A percentile compares a stretch with the other conserved stretches of the same genome.
Evolutionary conservation across 2,113 vertebrate genomes (phyloP).

Genomic region (Amblyopsis rosae): DNA sequence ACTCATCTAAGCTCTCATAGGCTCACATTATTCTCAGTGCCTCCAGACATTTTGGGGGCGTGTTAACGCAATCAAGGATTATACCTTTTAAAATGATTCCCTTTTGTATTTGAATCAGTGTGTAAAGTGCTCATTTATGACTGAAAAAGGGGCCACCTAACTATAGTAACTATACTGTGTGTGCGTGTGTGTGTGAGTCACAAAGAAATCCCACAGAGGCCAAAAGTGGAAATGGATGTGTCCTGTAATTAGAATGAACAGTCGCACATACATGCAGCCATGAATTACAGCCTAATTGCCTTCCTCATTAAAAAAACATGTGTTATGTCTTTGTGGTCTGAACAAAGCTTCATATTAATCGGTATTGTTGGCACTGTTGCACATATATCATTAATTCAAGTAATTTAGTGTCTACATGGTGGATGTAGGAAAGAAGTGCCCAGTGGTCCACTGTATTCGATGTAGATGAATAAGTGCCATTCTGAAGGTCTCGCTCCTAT

Average conservation of each 20-base stretch:
- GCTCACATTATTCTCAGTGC: too few relatives aligned
- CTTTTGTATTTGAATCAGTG: background rate
- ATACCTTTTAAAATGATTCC: background rate
- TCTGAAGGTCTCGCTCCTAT: slow-evolving; percentile 63
- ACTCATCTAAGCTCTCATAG: too few relatives aligned
- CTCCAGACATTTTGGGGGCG: too few relatives aligned
- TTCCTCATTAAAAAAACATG: slow-evolving; percentile 71
- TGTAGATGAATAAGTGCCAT: slow-evolving; percentile 66
- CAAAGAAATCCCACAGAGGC: slow-evolving; percentile 25
- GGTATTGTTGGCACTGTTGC: slow-evolving; percentile 44
- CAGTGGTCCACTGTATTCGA: slow-evolving; percentile 17
- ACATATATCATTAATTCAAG: slow-evolving; percentile 41
- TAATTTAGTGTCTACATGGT: slow-evolving; percentile 46
- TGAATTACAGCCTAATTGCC: slow-evolving; percentile 61
- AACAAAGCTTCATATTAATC: slow-evolving; percentile 52
- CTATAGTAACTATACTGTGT: slow-evolving; percentile 5
- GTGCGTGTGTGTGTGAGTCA: slow-evolving; percentile 37
- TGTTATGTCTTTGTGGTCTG: slow-evolving; percentile 58
- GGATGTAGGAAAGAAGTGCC: slow-evolving; percentile 34
- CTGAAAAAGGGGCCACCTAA: slow-evolving; percentile 23
- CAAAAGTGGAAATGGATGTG: slow-evolving; percentile 54
- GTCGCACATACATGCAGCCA: slow-evolving; percentile 49
- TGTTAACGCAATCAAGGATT: too few relatives aligned
- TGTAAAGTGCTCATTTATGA: slow-evolving; percentile 4
- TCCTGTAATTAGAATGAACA: slow-evolving; percentile 68